These are phyloP conservation scores for Sporophila hypoxantha DNA, from an alignment of 2,113 vertebrate genomes.

Conservation along the genomic window DNA sequence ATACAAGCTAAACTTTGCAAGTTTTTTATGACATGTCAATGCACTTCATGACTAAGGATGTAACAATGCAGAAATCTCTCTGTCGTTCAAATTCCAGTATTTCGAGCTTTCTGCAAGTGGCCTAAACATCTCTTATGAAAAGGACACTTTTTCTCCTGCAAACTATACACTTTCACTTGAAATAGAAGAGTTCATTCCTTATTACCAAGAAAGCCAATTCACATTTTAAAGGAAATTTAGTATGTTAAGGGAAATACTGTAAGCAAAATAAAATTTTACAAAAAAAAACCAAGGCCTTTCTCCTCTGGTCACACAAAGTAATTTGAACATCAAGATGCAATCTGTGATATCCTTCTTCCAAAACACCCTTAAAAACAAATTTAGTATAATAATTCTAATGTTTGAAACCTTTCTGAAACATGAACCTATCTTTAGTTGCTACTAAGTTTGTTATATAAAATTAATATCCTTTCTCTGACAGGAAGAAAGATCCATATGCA, in stretches of 20 bases:
- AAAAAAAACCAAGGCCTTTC: neutral
- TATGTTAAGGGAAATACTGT: neutral
- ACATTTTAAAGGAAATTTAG: neutral
- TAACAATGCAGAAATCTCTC: neutral
- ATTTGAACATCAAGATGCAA: neutral
- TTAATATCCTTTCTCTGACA: neutral
- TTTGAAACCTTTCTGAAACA: neutral
- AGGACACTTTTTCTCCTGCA: neutral
- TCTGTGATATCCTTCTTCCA: neutral
- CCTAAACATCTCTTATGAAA: fast-evolving
- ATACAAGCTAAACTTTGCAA: neutral
- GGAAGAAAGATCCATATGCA: neutral
- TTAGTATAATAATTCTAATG: neutral
- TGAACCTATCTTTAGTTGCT: neutral
- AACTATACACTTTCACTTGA: fast-evolving
- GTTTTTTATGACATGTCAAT: neutral
- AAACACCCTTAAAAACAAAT: neutral
- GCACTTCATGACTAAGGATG: neutral
- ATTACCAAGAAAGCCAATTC: neutral
- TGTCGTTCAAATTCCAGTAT: neutral
- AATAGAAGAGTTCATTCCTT: neutral
- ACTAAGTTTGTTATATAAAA: neutral
- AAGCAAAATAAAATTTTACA: neutral
- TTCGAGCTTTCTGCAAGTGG: neutral
- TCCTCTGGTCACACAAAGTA: neutral